phyloP scores from a whole-genome alignment of 2,797 vertebrate species.

The Myripristis murdjan region DNA sequence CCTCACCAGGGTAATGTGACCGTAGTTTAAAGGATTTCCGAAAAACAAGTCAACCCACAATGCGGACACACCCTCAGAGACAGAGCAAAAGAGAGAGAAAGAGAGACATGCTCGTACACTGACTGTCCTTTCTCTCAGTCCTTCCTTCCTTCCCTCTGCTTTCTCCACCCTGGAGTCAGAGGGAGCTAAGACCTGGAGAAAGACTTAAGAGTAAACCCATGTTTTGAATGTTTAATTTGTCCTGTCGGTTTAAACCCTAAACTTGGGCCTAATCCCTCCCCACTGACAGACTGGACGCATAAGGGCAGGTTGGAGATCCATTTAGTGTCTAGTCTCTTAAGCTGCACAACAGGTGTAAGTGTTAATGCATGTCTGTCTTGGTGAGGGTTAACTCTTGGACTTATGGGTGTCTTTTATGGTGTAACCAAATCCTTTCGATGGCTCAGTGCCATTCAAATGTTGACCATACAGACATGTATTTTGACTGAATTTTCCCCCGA shows the following conservation, averaged over 20 bases:
- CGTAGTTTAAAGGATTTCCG: slow-evolving; percentile 52
- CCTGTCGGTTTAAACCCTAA: slow-evolving; percentile 54
- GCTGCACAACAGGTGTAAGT: slow-evolving; percentile 76
- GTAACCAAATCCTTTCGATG: slow-evolving; percentile 57
- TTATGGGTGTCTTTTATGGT: slow-evolving; percentile 41
- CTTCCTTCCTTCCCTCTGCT: background rate
- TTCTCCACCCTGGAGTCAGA: background rate
- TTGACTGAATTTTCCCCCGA: slow-evolving; percentile 7
- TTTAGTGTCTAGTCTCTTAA: slow-evolving; percentile 69
- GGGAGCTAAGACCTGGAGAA: background rate
- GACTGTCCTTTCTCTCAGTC: slow-evolving; percentile 37
- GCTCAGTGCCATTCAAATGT: slow-evolving; percentile 30
- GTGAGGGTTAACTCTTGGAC: slow-evolving; percentile 48
- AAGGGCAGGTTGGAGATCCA: slow-evolving; percentile 64
- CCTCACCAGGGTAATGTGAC: slow-evolving; percentile 51
- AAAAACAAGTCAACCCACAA: slow-evolving; percentile 79
- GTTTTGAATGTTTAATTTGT: slow-evolving; percentile 51
- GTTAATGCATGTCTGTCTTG: slow-evolving; percentile 54
- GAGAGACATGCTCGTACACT: background rate
- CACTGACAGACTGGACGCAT: slow-evolving; percentile 52
- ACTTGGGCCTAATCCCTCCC: slow-evolving; percentile 47
- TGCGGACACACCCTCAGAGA: slow-evolving; percentile 68
- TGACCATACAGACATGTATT: slow-evolving; percentile 8
- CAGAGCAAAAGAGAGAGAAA: too few relatives aligned
- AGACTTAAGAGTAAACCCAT: slow-evolving; percentile 27